Conservation (phyloP, 1,140 invertebrate genomes). For the Caenorhabditis elegans region WBcel235 BX284605.5:108001-108500, state of each 20-base stretch:
- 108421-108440: neutral
- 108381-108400: neutral
- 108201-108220: neutral
- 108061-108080: neutral
- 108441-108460: no score
- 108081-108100: neutral
- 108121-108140: neutral
- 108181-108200: neutral
- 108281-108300: neutral
- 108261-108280: neutral
- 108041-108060: neutral
- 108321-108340: neutral
- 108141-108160: neutral
- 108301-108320: neutral
- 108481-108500: no score
- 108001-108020: no score
- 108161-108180: neutral
- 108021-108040: neutral
- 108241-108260: neutral
- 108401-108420: neutral
- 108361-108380: neutral
- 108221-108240: neutral
- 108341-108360: neutral
- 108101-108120: neutral
- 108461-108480: no score